Evolutionary conservation across 1,140 invertebrate species (phyloP).

Genomic region (Micrasema longulum): DNA sequence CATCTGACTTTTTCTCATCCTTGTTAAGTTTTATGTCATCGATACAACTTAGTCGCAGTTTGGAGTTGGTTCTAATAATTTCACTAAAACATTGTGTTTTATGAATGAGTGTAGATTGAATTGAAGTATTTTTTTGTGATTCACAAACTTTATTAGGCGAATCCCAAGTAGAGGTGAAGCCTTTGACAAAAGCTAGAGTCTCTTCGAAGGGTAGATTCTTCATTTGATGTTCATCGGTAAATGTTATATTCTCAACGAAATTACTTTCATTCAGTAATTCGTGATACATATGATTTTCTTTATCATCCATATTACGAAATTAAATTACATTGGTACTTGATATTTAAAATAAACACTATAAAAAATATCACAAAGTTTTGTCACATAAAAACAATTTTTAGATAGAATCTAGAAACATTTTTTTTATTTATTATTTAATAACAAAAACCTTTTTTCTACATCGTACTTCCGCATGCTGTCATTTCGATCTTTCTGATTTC

Average conservation of each 20-base stretch:
- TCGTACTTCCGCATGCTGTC: no score
- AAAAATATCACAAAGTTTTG: no score
- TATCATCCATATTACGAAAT: conserved; percentile 1
- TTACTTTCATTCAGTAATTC: conserved; percentile 32
- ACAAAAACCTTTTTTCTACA: no score
- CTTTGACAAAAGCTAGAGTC: conserved; percentile 43
- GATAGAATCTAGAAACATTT: no score
- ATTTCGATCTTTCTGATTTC: no score
- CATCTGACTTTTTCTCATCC: no score
- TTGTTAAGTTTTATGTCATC: no score
- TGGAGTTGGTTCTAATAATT: neutral
- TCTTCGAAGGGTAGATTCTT: conserved; percentile 32
- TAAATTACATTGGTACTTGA: neutral
- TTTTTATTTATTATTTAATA: no score
- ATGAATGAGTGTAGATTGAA: neutral
- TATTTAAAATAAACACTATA: no score
- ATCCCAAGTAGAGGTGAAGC: conserved; percentile 41
- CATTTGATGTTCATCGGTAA: conserved; percentile 28
- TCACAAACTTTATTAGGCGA: conserved; percentile 27
- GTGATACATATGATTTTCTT: conserved; percentile 4
- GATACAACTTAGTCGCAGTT: neutral
- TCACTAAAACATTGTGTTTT: conserved; percentile 16
- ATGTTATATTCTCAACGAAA: conserved; percentile 49
- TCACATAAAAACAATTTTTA: no score
- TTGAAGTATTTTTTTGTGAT: conserved; percentile 18